These are phyloP conservation scores for Stegana nigrithorax DNA, from an alignment of 2,888 invertebrate species.

Conservation along the genomic window DNA sequence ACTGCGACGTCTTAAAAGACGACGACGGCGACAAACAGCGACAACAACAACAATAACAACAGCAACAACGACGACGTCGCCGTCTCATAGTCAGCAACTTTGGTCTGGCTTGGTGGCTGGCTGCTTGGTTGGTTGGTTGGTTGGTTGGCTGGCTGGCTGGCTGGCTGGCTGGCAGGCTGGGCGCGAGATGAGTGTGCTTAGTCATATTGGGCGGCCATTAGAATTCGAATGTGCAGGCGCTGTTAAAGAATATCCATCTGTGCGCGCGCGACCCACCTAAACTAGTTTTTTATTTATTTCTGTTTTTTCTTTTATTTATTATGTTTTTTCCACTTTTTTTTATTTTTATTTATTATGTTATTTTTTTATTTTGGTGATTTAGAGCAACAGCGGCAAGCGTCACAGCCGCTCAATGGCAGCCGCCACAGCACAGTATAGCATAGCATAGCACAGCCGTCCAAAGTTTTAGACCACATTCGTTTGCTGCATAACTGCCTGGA, in stretches of 20 bases:
- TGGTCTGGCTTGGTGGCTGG: background rate
- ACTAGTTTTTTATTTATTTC: constrained; percentile 18
- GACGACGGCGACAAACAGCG: constrained; percentile 12
- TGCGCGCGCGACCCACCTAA: constrained; percentile 23
- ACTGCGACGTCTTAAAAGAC: constrained; percentile 2
- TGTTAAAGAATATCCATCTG: constrained; percentile 56
- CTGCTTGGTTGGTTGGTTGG: background rate
- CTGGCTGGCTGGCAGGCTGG: constrained; percentile 19
- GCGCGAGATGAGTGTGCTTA: constrained; percentile 57
- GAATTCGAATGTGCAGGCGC: constrained; percentile 53
- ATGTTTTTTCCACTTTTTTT: too few species aligned
- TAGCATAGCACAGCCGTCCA: constrained; percentile 24
- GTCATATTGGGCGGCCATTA: constrained; percentile 67
- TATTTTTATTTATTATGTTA: too few species aligned
- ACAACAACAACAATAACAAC: too few species aligned
- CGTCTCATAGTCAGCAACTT: constrained; percentile 22
- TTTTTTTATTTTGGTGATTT: constrained; percentile 56
- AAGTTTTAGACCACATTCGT: constrained; percentile 24
- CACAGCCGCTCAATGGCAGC: constrained; percentile 23
- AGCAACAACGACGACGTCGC: background rate
- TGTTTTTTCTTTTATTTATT: constrained; percentile 8
- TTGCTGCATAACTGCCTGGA: background rate
- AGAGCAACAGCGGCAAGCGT: constrained; percentile 40
- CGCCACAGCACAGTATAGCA: too few species aligned
- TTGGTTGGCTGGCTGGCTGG: constrained; percentile 12